These are phyloP conservation scores for Bagarius yarrelli DNA, from an alignment of 2,113 vertebrate genomes.

Conservation along the genomic window DNA sequence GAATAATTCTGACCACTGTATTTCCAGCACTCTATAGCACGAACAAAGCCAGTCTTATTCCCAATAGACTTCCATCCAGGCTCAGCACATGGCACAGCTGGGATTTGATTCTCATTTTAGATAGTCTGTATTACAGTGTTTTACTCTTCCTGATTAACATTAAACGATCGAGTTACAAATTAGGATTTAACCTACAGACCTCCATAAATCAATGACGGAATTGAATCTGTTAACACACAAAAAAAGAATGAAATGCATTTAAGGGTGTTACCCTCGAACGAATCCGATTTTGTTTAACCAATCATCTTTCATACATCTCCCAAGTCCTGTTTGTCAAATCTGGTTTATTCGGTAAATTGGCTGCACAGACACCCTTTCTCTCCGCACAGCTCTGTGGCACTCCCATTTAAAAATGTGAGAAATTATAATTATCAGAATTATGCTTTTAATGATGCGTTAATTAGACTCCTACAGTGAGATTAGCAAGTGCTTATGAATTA, in stretches of 20 bases:
- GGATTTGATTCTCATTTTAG: neutral
- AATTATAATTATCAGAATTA: slow-evolving; percentile 89
- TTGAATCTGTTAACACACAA: slow-evolving; percentile 21
- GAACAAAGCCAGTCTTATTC: neutral
- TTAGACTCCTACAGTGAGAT: slow-evolving; percentile 84
- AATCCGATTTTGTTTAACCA: slow-evolving; percentile 4
- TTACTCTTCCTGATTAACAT: slow-evolving; percentile 18
- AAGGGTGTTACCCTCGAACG: neutral
- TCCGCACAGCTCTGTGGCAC: slow-evolving; percentile 67
- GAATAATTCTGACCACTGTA: neutral
- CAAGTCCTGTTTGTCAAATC: slow-evolving; percentile 55
- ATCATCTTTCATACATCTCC: slow-evolving; percentile 16
- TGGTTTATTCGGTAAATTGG: slow-evolving; percentile 73
- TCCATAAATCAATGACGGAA: slow-evolving; percentile 18
- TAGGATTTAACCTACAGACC: slow-evolving; percentile 16
- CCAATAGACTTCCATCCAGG: neutral
- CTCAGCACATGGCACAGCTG: slow-evolving; percentile 20
- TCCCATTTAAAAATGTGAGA: slow-evolving; percentile 84
- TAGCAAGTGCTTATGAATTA: slow-evolving; percentile 76
- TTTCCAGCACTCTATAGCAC: neutral
- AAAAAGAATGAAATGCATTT: neutral
- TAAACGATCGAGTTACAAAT: slow-evolving; percentile 32
- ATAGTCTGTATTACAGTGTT: neutral
- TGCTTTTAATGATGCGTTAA: slow-evolving; percentile 88
- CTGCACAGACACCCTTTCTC: slow-evolving; percentile 71